A percentile compares a stretch with the other conserved stretches of the same genome.
Conservation (phyloP, 2,888 invertebrate genomes). For the Drosophila nigricruria region DNA sequence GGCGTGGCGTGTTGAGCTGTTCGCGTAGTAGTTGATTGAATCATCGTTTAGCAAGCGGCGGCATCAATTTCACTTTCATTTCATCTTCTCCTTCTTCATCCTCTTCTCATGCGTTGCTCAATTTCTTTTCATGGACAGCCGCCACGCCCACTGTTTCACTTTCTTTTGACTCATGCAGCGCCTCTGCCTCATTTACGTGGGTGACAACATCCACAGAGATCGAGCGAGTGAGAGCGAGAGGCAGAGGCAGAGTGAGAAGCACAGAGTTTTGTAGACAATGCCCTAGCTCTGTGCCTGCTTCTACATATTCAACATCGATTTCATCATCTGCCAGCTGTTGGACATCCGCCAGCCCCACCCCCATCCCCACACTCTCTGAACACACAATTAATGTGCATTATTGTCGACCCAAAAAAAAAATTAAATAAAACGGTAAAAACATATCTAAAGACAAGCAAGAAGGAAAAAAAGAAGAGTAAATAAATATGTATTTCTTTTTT, state of each 20-base stretch:
- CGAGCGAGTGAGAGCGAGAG: not conserved
- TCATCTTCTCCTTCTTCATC: constrained; percentile 19
- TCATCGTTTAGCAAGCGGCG: constrained; percentile 60
- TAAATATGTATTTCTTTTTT: constrained; percentile 27
- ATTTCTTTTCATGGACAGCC: constrained; percentile 69
- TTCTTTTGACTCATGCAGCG: constrained; percentile 61
- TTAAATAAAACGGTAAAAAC: constrained; percentile 2
- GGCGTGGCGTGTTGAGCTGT: constrained; percentile 42
- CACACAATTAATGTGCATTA: constrained; percentile 75
- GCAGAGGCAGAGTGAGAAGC: not conserved
- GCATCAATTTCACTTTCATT: constrained; percentile 71
- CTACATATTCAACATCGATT: constrained; percentile 26
- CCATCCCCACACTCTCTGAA: not conserved
- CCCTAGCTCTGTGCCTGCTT: constrained; percentile 52
- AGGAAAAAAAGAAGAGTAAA: constrained; percentile 19
- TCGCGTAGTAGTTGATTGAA: constrained; percentile 57
- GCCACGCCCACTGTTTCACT: constrained; percentile 61
- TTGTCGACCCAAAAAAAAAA: constrained; percentile 48
- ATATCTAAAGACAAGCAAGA: constrained; percentile 13
- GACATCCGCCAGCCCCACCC: not conserved
- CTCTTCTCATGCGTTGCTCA: constrained; percentile 37
- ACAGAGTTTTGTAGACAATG: constrained; percentile 52
- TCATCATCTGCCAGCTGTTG: constrained; percentile 36
- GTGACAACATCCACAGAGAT: constrained; percentile 60
- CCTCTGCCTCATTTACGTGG: constrained; percentile 55